Base-by-base conservation (phyloP, 1,140 invertebrate genomes). In the Apis florea region DNA sequence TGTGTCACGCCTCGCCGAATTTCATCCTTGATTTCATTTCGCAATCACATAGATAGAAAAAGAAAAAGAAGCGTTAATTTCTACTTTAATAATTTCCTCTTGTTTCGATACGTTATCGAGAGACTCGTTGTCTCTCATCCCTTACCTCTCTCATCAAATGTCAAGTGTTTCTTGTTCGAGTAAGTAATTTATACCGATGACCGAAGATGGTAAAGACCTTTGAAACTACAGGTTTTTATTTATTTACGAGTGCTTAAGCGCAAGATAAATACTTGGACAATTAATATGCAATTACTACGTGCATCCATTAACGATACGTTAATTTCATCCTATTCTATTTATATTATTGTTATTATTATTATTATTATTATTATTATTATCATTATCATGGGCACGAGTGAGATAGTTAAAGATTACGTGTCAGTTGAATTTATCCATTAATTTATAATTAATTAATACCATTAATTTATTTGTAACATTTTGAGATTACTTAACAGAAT, bases 11-110 rank as follows among this genome's bases (percentile, higher is more conserved):
- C 69, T 61, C 59, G 63, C 58, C 63, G 67, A 40, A 31, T 2
- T n/a, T 31, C 61, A 72, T 81, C 83, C 84, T 85, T 81, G 77
- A 72, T 85, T 85, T 59, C 70, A 53, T 85, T 74, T 59, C 53
- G 17, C 56, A 70, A 56, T 31, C 58, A 61, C 81, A 75, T 71
- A 51, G 49, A 49, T 40, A 67, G 80, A 40, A 31, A 31, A 31
- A 31, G 1, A 31, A 31, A 31, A 6, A 6, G 31, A 6, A 85
- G 51, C 31, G 69, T 64, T 17, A 79, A 64, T 79, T 79, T 79
- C 73, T 64, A 56, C 59, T n/a, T n/a, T n/a, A 31, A 66, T 73
- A 79, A 73, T 69, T 69, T 79, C 73, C 77, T 56, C 17, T 31
- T 3, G 4, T 26, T n/a, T n/a, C 12, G 51, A 4, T 69, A 40